Percentiles rank a stretch among this genome's conserved stretches.
Conservation (phyloP, 2,113 vertebrate species). For the Planiliza haematocheilus region DNA sequence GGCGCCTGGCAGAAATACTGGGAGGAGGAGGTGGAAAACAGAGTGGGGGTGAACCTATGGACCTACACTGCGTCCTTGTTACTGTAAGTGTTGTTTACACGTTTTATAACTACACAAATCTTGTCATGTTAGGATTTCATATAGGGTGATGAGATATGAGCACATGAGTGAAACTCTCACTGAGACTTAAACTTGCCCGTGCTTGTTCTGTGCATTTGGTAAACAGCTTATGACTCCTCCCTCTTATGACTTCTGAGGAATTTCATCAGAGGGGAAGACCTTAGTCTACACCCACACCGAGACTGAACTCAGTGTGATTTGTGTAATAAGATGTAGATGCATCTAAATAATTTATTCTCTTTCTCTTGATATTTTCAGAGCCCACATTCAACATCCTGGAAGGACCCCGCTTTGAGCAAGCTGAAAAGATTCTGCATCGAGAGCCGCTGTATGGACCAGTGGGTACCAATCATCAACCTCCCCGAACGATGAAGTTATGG, state of each 20-base stretch:
- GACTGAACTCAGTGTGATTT: background rate
- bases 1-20: conserved; percentile 91
- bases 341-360: background rate
- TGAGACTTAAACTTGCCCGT: conserved; percentile 27
- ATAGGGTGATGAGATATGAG: no score
- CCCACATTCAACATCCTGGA: conserved; percentile 90
- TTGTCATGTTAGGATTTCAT: background rate
- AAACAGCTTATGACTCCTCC: conserved; percentile 53
- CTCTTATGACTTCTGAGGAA: conserved; percentile 52
- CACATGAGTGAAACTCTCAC: conserved; percentile 45
- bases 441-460: conserved; percentile 95
- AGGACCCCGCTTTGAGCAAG: conserved; percentile 94
- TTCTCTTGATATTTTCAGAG: conserved; percentile 81
- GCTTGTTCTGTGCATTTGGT: conserved; percentile 52
- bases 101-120: no score
- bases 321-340: background rate
- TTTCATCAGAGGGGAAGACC: conserved; percentile 28
- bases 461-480: conserved; percentile 96
- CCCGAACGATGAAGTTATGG: conserved; percentile 90
- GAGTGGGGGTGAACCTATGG: conserved; percentile 88
- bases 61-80: conserved; percentile 95
- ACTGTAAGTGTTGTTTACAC: conserved; percentile 84
- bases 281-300: background rate
- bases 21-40: conserved; percentile 77
- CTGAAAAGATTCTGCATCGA: conserved; percentile 95